Percentiles rank a stretch among this genome's conserved stretches.
These are phyloP conservation scores for Brachypterus glaber DNA, from an alignment of 2,888 invertebrate species.

Conservation along the genomic window DNA sequence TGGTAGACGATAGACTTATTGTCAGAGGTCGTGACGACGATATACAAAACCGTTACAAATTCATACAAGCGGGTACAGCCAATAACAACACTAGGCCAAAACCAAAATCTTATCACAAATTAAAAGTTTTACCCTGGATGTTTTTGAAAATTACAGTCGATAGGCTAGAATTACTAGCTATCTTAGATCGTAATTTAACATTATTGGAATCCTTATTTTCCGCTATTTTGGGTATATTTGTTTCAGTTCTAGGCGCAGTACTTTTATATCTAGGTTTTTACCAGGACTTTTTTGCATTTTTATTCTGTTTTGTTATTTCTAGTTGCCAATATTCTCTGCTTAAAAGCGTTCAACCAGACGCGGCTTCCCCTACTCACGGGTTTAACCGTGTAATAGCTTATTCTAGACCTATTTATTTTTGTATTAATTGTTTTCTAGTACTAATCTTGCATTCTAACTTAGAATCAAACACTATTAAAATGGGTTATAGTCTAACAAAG, in stretches of 20 bases:
- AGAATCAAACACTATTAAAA: slow-evolving; percentile 37
- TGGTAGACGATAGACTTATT: slow-evolving; percentile 6
- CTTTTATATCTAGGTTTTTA: slow-evolving; percentile 79
- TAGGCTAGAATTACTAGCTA: slow-evolving; percentile 79
- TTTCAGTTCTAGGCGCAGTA: slow-evolving; percentile 76
- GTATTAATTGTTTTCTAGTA: slow-evolving; percentile 55
- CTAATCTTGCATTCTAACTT: slow-evolving; percentile 33
- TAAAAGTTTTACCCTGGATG: slow-evolving; percentile 54
- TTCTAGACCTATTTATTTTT: slow-evolving; percentile 89
- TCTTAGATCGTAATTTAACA: slow-evolving; percentile 87
- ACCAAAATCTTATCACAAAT: slow-evolving; percentile 57
- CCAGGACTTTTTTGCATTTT: slow-evolving; percentile 83
- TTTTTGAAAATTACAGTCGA: slow-evolving; percentile 79
- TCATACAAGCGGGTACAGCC: slow-evolving; percentile 43
- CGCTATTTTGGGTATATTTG: slow-evolving; percentile 71
- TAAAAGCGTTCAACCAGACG: slow-evolving; percentile 98
- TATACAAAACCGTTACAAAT: slow-evolving; percentile 47
- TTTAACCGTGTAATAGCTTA: slow-evolving; percentile 92
- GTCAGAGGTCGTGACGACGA: slow-evolving; percentile 8
- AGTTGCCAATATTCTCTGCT: slow-evolving; percentile 94
- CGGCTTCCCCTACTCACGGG: slow-evolving; percentile 96
- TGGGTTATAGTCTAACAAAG: slow-evolving; percentile 14
- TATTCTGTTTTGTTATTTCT: slow-evolving; percentile 96
- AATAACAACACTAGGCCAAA: slow-evolving; percentile 27
- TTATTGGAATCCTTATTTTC: slow-evolving; percentile 72